These are phyloP conservation scores for Odontomachus brunneus DNA, from an alignment of 1,140 invertebrate genomes.

Conservation along the genomic window DNA sequence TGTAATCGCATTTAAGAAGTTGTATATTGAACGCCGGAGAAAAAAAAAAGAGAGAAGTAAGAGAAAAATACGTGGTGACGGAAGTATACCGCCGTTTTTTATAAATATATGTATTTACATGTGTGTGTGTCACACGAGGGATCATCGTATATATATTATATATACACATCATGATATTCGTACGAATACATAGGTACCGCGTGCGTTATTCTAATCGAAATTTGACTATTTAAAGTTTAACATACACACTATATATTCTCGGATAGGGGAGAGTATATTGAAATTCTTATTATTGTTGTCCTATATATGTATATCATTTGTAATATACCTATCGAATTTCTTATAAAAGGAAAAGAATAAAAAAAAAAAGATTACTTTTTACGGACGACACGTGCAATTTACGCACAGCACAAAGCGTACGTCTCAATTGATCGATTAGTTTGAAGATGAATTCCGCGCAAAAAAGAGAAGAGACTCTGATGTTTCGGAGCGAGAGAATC, in stretches of 20 bases:
- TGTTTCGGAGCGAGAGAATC: background rate
- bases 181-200: constrained; percentile 31
- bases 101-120: constrained; percentile 56
- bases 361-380: constrained; percentile 37
- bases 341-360: constrained; percentile 19
- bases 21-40: constrained; percentile 63
- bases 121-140: constrained; percentile 32
- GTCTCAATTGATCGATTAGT: constrained; percentile 11
- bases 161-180: constrained; percentile 27
- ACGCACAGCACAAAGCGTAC: constrained; percentile 31
- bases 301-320: constrained; percentile 42
- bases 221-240: constrained; percentile 46
- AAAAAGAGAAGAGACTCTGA: background rate
- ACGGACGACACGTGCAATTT: constrained; percentile 49
- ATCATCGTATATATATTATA: constrained; percentile 12
- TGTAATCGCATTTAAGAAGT: constrained; percentile 72
- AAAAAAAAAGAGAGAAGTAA: background rate
- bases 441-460: constrained; percentile 1
- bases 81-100: constrained; percentile 45
- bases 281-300: constrained; percentile 63
- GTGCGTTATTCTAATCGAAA: constrained; percentile 46
- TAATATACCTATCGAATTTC: constrained; percentile 48
- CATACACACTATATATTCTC: constrained; percentile 35
- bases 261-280: background rate
- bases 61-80: constrained; percentile 8